Percentiles rank a stretch among this genome's conserved stretches.
Conservation (phyloP, 2,797 vertebrate species). For the Pelobates cultripes region DNA sequence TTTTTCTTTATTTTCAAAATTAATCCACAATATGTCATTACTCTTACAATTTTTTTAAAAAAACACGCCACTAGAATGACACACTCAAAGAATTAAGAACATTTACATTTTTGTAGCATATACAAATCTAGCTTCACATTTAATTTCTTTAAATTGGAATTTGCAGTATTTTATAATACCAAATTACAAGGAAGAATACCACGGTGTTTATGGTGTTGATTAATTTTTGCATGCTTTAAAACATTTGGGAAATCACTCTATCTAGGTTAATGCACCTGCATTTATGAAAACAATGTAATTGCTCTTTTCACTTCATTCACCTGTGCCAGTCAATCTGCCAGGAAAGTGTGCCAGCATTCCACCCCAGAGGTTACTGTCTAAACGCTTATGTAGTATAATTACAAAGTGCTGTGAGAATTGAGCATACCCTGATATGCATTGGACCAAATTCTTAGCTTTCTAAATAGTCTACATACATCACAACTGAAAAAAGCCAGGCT, state of each 20-base stretch:
- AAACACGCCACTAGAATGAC: no score
- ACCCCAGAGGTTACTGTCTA: not conserved
- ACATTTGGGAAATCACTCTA: not conserved
- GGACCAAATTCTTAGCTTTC: not conserved
- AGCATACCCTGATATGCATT: not conserved
- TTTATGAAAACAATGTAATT: constrained; percentile 2
- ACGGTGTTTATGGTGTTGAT: not conserved
- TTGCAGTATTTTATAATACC: not conserved
- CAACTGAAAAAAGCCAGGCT: not conserved
- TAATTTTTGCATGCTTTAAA: not conserved
- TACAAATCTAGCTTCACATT: no score
- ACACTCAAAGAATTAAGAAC: no score
- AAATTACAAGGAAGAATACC: not conserved
- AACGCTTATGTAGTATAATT: not conserved
- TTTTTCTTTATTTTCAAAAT: no score
- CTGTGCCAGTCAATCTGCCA: not conserved
- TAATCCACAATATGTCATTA: no score
- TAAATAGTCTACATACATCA: no score
- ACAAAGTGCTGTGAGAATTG: constrained; percentile 3
- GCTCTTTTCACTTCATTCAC: constrained; percentile 1
- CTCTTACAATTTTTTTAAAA: no score
- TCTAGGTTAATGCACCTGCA: not conserved
- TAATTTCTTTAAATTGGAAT: not conserved
- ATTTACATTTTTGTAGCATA: no score
- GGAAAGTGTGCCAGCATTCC: not conserved